Conservation (phyloP, 2,113 vertebrate species). For the Macrotus californicus region DNA sequence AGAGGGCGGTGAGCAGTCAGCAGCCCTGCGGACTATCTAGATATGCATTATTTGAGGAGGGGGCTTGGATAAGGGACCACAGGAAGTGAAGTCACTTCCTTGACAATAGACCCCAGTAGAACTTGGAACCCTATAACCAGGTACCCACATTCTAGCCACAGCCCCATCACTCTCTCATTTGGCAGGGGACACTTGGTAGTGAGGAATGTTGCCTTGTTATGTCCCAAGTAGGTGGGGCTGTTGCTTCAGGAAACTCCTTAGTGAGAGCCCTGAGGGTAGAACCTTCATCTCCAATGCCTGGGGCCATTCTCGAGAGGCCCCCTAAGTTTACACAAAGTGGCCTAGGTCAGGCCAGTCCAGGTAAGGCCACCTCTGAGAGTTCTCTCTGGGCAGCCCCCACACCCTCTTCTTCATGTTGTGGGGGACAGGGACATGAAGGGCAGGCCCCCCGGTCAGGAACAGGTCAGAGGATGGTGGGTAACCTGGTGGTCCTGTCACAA, state of each 20-base stretch:
- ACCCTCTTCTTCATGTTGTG: not conserved
- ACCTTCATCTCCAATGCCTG: accelerated
- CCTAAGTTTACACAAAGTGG: accelerated
- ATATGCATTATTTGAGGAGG: not conserved
- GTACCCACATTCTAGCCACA: not conserved
- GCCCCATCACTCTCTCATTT: not conserved
- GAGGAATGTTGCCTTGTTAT: no score
- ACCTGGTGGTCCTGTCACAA: accelerated
- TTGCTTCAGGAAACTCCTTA: not conserved
- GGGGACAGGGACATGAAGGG: not conserved
- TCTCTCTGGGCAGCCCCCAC: not conserved
- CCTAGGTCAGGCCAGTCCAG: no score
- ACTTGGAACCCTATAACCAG: not conserved
- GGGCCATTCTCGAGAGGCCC: not conserved
- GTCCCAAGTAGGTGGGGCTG: accelerated
- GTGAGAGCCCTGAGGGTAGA: not conserved
- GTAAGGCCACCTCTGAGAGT: not conserved
- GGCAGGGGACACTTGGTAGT: no score
- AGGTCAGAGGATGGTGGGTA: accelerated
- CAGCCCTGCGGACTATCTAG: not conserved
- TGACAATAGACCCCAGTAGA: not conserved
- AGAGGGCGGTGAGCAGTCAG: not conserved
- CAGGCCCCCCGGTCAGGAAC: not conserved
- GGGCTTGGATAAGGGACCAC: not conserved
- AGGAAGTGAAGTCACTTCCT: not conserved